These are phyloP conservation scores for Epinotia ramella DNA, from an alignment of 2,888 invertebrate genomes.

Conservation along the genomic window DNA sequence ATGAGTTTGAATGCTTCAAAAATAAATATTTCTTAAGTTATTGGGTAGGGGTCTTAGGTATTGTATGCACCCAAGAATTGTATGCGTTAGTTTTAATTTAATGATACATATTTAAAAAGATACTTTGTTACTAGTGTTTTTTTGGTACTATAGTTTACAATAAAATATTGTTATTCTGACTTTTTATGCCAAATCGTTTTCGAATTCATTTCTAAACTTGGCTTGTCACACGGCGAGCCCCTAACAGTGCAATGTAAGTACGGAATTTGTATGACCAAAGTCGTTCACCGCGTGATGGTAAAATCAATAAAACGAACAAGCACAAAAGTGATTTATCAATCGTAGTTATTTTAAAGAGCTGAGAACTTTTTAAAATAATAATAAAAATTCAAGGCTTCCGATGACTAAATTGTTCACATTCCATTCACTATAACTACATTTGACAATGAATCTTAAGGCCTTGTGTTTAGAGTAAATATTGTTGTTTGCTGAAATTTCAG, in stretches of 20 bases:
- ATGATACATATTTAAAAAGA: too few species aligned
- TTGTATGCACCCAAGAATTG: too few species aligned
- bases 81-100: too few species aligned
- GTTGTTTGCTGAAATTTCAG: conserved; percentile 25
- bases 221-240: neutral
- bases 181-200: too few species aligned
- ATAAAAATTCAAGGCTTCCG: conserved; percentile 58
- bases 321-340: neutral
- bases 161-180: too few species aligned
- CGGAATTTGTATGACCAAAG: neutral
- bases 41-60: too few species aligned
- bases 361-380: conserved; percentile 24
- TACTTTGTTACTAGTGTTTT: too few species aligned
- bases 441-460: neutral
- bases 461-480: conserved; percentile 49
- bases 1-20: neutral
- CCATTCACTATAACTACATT: conserved; percentile 28
- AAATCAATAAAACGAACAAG: neutral
- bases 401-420: conserved; percentile 53
- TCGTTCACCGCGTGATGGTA: neutral
- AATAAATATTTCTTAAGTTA: too few species aligned
- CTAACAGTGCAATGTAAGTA: neutral
- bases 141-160: too few species aligned
- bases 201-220: neutral
- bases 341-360: neutral